Evolutionary conservation across 2,113 vertebrate genomes (phyloP), one percentile per base, ranked within the genome.

Genomic region (Apeltes quadracus): DNA sequence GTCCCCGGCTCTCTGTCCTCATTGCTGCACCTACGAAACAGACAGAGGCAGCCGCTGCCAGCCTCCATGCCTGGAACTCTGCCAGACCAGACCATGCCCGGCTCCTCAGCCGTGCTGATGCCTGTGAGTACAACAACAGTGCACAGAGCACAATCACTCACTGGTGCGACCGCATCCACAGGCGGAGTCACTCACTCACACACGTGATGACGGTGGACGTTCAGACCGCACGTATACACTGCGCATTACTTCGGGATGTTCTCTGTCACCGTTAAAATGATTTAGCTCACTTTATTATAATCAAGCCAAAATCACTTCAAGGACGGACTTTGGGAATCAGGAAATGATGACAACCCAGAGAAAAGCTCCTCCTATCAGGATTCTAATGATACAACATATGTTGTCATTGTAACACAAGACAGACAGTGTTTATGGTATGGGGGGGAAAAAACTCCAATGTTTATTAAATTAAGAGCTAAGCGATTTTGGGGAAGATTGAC

Each of bases 51-150:
- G 91, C 98, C 98, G 76, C 96, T 98, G 94, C 96, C 98, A 90
- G 98, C 97, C 89, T 99, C 98, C 87, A 99, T 99, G 97, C 95
- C 98, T 25, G 98, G 97, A 88, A 98, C 96, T n/a, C 95, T 99
- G 89, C 97, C 98, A 75, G 97, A 99, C 90, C 97, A 96, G 0
- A 97, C 96, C 70, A 98, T 99, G 98, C 98, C 96, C 0, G 97
- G 97, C 90, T 99, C 98, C 82, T 99, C 98, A 0, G 97, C 97
- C 46, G 97, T 99, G 50, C 91, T 98, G 81, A 98, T 99, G 98
- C 96, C 98, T 64, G 97, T 98, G 94, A 98, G 98, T 95, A 72
- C 75, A 72, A 87, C 80, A 87, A 77, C 72, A 57, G 75, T 61
- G 72, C 85, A 65, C 84, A 73, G 74, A 87, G 65, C 59, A 61